phyloP scores from a whole-genome alignment of 2,113 vertebrate species.

The Embiotoca jacksoni region DNA sequence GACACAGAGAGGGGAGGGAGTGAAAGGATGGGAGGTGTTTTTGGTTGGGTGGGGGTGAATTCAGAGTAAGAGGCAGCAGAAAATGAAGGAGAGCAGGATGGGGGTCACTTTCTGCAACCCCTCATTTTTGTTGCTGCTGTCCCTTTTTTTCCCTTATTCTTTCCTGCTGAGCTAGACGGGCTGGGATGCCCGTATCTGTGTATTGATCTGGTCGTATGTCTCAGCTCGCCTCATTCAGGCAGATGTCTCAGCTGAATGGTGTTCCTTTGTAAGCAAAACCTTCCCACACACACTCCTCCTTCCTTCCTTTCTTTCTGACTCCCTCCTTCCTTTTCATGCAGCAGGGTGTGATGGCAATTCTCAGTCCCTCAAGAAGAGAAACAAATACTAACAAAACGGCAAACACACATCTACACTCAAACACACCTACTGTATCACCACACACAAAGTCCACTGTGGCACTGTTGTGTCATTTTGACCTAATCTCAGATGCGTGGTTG shows the following conservation, averaged over 20 bases:
- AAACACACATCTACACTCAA: neutral
- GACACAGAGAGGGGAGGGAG: slow-evolving; percentile 32
- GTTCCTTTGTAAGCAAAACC: slow-evolving; percentile 61
- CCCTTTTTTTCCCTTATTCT: slow-evolving; percentile 8
- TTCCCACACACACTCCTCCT: slow-evolving; percentile 14
- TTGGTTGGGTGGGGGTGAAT: slow-evolving; percentile 31
- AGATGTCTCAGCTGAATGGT: slow-evolving; percentile 60
- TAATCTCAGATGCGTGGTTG: neutral
- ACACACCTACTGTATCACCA: slow-evolving; percentile 17
- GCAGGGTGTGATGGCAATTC: slow-evolving; percentile 39
- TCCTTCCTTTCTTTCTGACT: neutral
- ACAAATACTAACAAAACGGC: slow-evolving; percentile 14
- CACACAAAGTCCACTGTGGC: slow-evolving; percentile 1
- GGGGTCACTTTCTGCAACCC: slow-evolving; percentile 50
- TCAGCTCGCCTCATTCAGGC: slow-evolving; percentile 63
- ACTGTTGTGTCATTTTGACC: slow-evolving; percentile 24
- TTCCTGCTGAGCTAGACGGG: slow-evolving; percentile 63
- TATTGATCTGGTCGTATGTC: slow-evolving; percentile 64
- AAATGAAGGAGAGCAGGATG: slow-evolving; percentile 10
- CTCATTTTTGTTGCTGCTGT: neutral
- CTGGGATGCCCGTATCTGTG: slow-evolving; percentile 47
- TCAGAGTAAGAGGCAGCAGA: slow-evolving; percentile 29
- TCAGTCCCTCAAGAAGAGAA: slow-evolving; percentile 30
- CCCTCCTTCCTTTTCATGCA: slow-evolving; percentile 12
- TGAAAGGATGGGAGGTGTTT: slow-evolving; percentile 42